These are phyloP conservation scores for Cyclopterus lumpus DNA, from an alignment of 2,797 vertebrate species.

Conservation along the genomic window DNA sequence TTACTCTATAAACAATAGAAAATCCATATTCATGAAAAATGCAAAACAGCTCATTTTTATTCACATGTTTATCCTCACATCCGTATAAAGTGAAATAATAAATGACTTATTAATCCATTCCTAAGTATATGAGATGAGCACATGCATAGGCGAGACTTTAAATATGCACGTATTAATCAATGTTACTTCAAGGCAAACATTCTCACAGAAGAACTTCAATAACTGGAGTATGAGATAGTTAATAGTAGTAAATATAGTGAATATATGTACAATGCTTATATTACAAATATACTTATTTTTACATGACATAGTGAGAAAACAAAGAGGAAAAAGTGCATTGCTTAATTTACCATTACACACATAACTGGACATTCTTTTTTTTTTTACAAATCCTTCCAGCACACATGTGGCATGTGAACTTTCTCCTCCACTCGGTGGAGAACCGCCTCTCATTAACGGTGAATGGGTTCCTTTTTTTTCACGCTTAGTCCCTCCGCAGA, in stretches of 20 bases:
- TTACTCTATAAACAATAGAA: neutral
- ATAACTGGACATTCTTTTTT: neutral
- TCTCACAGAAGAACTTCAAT: constrained; percentile 17
- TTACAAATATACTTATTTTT: neutral
- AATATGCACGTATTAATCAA: constrained; percentile 9
- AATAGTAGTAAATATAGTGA: neutral
- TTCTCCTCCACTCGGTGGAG: neutral
- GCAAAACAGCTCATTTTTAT: neutral
- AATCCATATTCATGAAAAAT: neutral
- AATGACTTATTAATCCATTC: neutral
- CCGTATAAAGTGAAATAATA: neutral
- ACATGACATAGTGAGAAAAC: neutral
- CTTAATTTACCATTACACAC: neutral
- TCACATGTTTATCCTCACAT: neutral
- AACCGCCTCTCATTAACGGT: neutral
- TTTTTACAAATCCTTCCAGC: constrained; percentile 32
- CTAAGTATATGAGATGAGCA: neutral
- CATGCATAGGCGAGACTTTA: constrained; percentile 15
- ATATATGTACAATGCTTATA: neutral
- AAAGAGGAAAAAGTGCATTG: constrained; percentile 1
- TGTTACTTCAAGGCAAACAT: constrained; percentile 26
- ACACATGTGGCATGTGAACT: neutral
- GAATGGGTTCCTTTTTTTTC: neutral
- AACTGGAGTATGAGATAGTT: neutral
- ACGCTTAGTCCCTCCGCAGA: neutral